A percentile compares a stretch with the other conserved stretches of the same genome.
Conservation (phyloP, 2,797 vertebrate species). For the Pseudopleuronectes americanus region DNA sequence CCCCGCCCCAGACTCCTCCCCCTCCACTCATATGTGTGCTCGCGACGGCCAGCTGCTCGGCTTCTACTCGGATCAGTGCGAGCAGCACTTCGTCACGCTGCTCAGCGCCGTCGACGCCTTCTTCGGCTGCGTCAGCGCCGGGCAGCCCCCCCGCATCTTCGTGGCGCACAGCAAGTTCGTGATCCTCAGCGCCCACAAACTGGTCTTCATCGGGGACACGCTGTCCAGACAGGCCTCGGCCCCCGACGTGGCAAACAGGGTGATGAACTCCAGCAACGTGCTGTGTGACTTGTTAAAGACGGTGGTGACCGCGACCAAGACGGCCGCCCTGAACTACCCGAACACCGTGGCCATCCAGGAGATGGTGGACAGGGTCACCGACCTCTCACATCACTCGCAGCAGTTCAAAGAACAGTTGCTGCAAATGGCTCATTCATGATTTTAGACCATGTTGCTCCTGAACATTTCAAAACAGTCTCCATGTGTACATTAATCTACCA, state of each 20-base stretch:
- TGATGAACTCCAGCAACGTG: constrained; percentile 95
- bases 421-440: constrained; percentile 88
- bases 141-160: constrained; percentile 94
- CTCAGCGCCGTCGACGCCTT: constrained; percentile 94
- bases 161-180: constrained; percentile 98
- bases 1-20: constrained; percentile 58
- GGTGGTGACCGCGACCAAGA: constrained; percentile 92
- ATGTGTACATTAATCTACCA: constrained; percentile 58
- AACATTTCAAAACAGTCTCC: constrained; percentile 31
- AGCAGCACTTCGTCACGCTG: constrained; percentile 92
- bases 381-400: constrained; percentile 90
- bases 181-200: constrained; percentile 96
- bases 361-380: constrained; percentile 94
- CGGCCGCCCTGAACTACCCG: constrained; percentile 93
- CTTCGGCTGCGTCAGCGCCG: constrained; percentile 89
- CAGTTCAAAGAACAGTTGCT: constrained; percentile 91
- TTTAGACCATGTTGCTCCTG: neutral
- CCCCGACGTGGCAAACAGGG: constrained; percentile 88
- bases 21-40: constrained; percentile 57
- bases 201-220: constrained; percentile 97
- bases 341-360: constrained; percentile 90
- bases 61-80: constrained; percentile 95
- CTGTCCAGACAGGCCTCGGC: constrained; percentile 88
- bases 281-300: constrained; percentile 94
- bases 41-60: constrained; percentile 90